These are phyloP conservation scores for Ceratotherium simum DNA, from an alignment of 2,113 vertebrate species.

Conservation along the genomic window DNA sequence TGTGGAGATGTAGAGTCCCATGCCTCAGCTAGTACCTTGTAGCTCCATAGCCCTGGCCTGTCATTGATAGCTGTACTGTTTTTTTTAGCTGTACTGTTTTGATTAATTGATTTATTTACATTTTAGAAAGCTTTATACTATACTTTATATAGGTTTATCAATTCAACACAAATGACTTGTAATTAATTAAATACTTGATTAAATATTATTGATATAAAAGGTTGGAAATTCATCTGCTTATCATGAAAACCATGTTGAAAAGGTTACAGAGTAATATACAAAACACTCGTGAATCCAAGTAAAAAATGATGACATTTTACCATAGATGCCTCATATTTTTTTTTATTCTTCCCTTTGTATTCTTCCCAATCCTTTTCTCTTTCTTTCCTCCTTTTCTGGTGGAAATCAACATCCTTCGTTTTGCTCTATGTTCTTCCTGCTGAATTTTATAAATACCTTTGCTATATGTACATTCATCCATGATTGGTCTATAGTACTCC, in stretches of 20 bases:
- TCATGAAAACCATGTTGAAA: constrained; percentile 21
- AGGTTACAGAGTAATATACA: background rate
- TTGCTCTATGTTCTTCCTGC: background rate
- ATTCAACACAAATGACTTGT: background rate
- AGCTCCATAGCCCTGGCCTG: background rate
- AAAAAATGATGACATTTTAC: background rate
- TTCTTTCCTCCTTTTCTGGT: background rate
- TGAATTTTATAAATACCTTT: background rate
- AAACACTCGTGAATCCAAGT: background rate
- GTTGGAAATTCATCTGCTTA: constrained; percentile 23
- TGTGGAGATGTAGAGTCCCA: background rate
- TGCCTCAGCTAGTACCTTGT: background rate
- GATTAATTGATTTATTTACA: background rate
- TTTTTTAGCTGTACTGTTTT: background rate
- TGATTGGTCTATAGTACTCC: background rate
- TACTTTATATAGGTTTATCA: constrained; percentile 15
- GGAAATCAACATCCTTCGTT: background rate
- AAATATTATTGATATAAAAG: constrained; percentile 13
- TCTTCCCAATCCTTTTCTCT: background rate
- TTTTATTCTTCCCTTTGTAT: background rate
- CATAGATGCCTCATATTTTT: background rate
- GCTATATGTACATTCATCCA: background rate
- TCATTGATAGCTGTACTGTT: background rate
- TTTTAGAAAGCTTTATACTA: background rate
- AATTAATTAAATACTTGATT: constrained; percentile 36